These are phyloP conservation scores for Aldabrachelys gigantea DNA, from an alignment of 2,113 vertebrate species.

Conservation along the genomic window DNA sequence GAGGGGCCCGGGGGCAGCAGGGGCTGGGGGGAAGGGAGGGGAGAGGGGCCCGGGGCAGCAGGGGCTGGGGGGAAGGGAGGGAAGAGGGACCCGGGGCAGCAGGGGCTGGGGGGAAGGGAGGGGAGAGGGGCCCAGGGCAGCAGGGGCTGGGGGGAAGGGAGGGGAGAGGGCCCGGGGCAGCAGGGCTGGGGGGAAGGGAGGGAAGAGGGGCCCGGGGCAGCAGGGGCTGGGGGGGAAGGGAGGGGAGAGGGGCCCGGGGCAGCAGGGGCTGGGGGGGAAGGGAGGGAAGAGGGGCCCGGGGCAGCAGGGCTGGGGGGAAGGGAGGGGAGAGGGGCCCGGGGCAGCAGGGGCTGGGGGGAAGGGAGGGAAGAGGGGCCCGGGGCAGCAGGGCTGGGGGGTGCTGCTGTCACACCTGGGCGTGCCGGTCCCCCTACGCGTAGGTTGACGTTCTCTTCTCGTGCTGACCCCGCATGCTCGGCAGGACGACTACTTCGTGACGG, in stretches of 20 bases:
- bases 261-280: background rate
- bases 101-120: too few relatives aligned
- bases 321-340: rapidly evolving
- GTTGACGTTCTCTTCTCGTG: constrained; percentile 72
- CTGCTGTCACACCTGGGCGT: rapidly evolving
- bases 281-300: rapidly evolving
- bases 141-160: background rate
- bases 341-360: background rate
- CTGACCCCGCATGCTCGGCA: constrained; percentile 76
- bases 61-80: too few relatives aligned
- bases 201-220: too few relatives aligned
- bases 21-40: too few relatives aligned
- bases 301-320: too few relatives aligned
- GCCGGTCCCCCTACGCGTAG: constrained; percentile 6
- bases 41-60: too few relatives aligned
- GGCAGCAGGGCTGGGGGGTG: background rate
- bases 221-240: too few relatives aligned
- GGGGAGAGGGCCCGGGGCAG: too few relatives aligned
- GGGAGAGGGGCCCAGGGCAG: background rate
- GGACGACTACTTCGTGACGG: constrained; percentile 95
- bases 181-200: too few relatives aligned
- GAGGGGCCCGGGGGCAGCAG: too few relatives aligned
- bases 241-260: rapidly evolving
- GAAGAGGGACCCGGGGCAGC: background rate
- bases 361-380: rapidly evolving